Conservation (phyloP, 2,888 invertebrate genomes). For the Drosophila demipolita region DNA sequence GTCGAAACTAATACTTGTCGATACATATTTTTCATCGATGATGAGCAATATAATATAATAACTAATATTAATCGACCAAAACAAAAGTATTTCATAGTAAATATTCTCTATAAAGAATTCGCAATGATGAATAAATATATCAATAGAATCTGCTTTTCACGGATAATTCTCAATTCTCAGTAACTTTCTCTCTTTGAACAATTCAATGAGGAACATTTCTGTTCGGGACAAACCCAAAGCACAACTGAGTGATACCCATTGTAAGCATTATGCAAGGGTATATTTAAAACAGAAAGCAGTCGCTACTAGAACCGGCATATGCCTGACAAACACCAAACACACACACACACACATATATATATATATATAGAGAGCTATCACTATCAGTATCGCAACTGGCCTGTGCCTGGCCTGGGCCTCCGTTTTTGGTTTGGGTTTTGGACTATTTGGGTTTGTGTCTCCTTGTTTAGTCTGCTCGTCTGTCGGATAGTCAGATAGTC, state of each 20-base stretch:
- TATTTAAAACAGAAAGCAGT: slow-evolving; percentile 26
- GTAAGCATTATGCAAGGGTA: background rate
- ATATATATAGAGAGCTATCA: slow-evolving; percentile 23
- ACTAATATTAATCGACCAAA: no score
- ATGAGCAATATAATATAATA: no score
- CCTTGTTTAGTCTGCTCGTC: slow-evolving; percentile 46
- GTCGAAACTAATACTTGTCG: no score
- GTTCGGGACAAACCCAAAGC: background rate
- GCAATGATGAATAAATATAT: background rate
- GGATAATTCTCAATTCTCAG: background rate
- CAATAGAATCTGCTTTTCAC: background rate
- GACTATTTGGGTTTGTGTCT: slow-evolving; percentile 48
- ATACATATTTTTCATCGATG: no score
- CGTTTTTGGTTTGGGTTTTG: slow-evolving; percentile 20
- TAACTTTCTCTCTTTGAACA: background rate
- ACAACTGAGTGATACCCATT: background rate
- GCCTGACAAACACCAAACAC: slow-evolving; percentile 46
- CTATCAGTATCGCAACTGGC: slow-evolving; percentile 53
- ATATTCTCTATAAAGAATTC: background rate
- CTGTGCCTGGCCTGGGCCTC: slow-evolving; percentile 20
- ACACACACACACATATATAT: slow-evolving; percentile 16
- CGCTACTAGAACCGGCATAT: slow-evolving; percentile 54
- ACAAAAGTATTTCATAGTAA: background rate
- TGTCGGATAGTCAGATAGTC: slow-evolving; percentile 30
- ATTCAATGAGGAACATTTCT: background rate